Evolutionary conservation across 2,113 vertebrate genomes (phyloP).

Genomic region (Todiramphus chloris): DNA sequence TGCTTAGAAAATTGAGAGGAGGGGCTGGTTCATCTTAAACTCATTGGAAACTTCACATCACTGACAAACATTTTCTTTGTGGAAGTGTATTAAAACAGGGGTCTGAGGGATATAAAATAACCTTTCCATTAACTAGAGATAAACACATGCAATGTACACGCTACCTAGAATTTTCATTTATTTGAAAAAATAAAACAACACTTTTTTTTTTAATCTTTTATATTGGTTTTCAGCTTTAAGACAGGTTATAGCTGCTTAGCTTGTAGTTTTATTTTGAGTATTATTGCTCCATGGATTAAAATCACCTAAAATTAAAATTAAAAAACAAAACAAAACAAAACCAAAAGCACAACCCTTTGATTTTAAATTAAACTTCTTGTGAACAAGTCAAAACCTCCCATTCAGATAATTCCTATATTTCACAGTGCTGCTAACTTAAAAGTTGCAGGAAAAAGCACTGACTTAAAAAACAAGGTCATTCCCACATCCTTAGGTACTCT

Average conservation of each 20-base stretch:
- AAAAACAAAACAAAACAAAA: not conserved
- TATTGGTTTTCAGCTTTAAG: not conserved
- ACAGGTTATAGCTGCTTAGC: not conserved
- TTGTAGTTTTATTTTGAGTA: not conserved
- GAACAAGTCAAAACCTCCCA: not conserved
- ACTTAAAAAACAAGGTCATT: not conserved
- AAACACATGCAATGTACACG: no score
- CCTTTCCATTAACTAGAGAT: not conserved
- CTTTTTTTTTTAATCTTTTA: not conserved
- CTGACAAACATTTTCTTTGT: not conserved
- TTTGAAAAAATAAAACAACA: not conserved
- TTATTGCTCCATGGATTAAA: not conserved
- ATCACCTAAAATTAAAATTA: not conserved
- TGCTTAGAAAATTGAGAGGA: not conserved
- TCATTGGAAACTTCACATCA: not conserved
- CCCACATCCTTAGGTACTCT: not conserved
- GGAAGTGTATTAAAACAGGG: not conserved
- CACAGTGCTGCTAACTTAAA: not conserved
- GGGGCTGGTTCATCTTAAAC: not conserved
- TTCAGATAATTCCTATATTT: not conserved
- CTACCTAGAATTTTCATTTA: not conserved
- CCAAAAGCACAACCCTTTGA: not conserved
- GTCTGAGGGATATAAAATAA: not conserved
- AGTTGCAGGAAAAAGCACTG: not conserved
- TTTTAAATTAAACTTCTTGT: not conserved